Conservation (phyloP, 2,113 vertebrate species). For the Dolichotis patagonum region DNA sequence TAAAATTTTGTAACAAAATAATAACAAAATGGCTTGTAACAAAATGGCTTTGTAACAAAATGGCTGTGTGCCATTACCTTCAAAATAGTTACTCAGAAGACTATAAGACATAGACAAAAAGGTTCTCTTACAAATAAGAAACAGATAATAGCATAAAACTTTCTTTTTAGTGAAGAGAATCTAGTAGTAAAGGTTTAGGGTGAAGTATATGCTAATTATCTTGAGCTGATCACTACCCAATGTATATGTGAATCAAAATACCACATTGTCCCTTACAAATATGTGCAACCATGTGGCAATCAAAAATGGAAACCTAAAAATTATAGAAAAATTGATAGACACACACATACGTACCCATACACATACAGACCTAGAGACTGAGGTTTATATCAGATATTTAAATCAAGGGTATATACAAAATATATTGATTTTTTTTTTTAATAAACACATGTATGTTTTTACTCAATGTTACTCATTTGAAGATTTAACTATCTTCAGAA, state of each 20-base stretch:
- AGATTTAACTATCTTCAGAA: constrained; percentile 29
- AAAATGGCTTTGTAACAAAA: neutral
- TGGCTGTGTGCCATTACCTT: neutral
- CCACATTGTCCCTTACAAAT: neutral
- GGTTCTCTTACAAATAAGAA: neutral
- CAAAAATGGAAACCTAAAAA: neutral
- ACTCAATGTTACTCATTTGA: neutral
- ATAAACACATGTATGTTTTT: neutral
- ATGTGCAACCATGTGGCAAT: neutral
- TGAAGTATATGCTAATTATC: neutral
- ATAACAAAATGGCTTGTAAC: too few species aligned
- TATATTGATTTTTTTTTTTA: neutral
- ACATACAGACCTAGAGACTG: neutral
- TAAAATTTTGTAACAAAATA: neutral
- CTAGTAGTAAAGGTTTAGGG: neutral
- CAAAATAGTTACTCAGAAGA: neutral
- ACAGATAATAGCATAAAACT: neutral
- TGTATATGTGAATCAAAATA: neutral
- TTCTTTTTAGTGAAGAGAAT: neutral
- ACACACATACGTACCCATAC: neutral
- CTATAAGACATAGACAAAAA: neutral
- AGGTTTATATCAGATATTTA: neutral
- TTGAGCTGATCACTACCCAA: neutral
- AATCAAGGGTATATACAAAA: constrained; percentile 13
- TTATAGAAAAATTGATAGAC: neutral